phyloP scores from a whole-genome alignment of 2,113 vertebrate genomes.

The Sylvietta virens region DNA sequence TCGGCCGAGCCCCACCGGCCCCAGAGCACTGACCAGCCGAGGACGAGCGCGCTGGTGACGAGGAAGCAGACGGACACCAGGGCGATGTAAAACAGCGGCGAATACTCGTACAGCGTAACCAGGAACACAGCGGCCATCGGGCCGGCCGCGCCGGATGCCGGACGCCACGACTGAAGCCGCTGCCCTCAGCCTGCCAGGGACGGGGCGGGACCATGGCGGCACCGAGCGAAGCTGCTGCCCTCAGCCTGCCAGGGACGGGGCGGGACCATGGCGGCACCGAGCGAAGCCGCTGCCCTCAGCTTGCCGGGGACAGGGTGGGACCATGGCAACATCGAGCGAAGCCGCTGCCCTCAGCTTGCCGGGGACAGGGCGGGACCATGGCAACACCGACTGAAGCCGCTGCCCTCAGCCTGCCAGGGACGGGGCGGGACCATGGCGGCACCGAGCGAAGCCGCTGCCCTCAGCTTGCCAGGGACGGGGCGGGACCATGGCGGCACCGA shows the following conservation, averaged over 20 bases:
- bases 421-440: neutral
- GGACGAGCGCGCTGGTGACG: slow-evolving; percentile 88
- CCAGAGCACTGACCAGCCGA: slow-evolving; percentile 84
- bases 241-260: neutral
- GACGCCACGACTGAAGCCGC: neutral
- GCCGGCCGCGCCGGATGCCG: neutral
- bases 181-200: neutral
- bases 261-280: neutral
- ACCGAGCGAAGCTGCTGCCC: rapidly evolving
- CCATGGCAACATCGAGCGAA: neutral
- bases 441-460: no score
- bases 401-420: neutral
- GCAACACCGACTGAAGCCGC: neutral
- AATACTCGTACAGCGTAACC: slow-evolving; percentile 88
- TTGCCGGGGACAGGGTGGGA: rapidly evolving
- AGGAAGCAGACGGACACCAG: slow-evolving; percentile 90
- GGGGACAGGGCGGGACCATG: rapidly evolving
- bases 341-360: neutral
- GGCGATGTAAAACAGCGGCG: slow-evolving; percentile 87
- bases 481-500: no score
- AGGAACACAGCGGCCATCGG: slow-evolving; percentile 85
- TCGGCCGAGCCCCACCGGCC: neutral
- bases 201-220: neutral
- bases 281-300: neutral
- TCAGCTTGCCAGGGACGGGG: neutral